Base-by-base conservation (phyloP, 2,113 vertebrate genomes). In the Sapayoa aenigma region DNA sequence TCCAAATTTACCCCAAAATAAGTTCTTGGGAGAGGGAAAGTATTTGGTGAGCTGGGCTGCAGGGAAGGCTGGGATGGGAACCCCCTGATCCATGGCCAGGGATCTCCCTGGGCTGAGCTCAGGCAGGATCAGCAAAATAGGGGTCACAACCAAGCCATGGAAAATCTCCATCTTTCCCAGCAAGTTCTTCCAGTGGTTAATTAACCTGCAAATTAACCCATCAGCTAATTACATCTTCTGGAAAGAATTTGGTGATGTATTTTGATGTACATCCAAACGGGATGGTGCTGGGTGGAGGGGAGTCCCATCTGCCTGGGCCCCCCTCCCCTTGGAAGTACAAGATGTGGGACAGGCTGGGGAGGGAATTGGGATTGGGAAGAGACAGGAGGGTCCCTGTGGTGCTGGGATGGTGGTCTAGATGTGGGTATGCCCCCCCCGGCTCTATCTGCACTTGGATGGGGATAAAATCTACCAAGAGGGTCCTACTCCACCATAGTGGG, bases 241-340 rank as follows among this genome's bases (percentile, higher is more conserved):
- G 89, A 59, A 60, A 33, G 44, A 65, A 59, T n/a, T 23, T 30
- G 72, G 35, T 22, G 47, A 16, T 39, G 39, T 15, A 5, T 69
- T 77, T 59, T 53, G 84, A 58, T 17, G 52, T 0, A 1, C 1
- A 1, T 21, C 39, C 84, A 78, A 78, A 42, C 4, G 1, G 2
- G 17, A 18, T 14, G 0, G 0, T 12, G 27, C 24, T 74, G 65
- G 65, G n/a, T 1, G 17, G 33, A 73, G 39, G 47, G 44, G 27
- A 28, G 35, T 27, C 33, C 33, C 41, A 8, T 53, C 37, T 22
- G 46, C 41, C 50, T 16, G 71, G 6, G 6, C 4, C 10, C 31
- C 19, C 9, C 9, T 22, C 10, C 5, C 11, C 6, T 14, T 0
- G 0, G 47, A 55, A 27, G 3, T 23, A 55, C 0, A 0, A 72